Evolutionary conservation across 2,797 vertebrate species (phyloP).

Genomic region (Aldrovandia affinis): DNA sequence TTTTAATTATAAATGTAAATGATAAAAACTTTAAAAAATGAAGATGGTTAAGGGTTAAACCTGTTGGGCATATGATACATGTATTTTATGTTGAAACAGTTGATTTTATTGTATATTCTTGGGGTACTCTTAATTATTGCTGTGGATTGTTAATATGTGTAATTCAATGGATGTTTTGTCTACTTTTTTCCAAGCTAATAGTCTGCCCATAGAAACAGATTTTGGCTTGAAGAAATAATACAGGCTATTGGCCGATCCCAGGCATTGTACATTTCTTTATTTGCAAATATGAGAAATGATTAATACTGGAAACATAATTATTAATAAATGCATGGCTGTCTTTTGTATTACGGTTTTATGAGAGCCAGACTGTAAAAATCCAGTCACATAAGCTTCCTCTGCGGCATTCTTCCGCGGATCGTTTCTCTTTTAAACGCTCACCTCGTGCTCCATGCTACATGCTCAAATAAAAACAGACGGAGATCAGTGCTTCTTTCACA

Average conservation of each 20-base stretch:
- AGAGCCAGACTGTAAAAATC: constrained; percentile 70
- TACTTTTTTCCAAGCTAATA: not conserved
- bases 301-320: constrained; percentile 70
- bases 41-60: too few species aligned
- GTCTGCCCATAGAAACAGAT: constrained; percentile 11
- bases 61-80: not conserved
- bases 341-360: constrained; percentile 60
- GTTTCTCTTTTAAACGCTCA: not conserved
- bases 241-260: too few species aligned
- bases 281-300: constrained; percentile 77
- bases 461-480: constrained; percentile 9
- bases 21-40: too few species aligned
- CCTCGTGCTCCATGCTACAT: constrained; percentile 11
- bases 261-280: constrained; percentile 19
- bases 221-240: not conserved
- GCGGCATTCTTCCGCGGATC: not conserved
- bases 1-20: too few species aligned
- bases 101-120: not conserved
- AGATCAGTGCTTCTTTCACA: constrained; percentile 9
- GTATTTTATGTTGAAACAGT: not conserved
- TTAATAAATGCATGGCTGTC: constrained; percentile 69
- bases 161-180: not conserved
- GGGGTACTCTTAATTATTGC: not conserved
- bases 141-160: not conserved
- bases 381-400: constrained; percentile 52